Evolutionary conservation across 2,888 invertebrate genomes (phyloP).

Genomic region (Belgica antarctica): DNA sequence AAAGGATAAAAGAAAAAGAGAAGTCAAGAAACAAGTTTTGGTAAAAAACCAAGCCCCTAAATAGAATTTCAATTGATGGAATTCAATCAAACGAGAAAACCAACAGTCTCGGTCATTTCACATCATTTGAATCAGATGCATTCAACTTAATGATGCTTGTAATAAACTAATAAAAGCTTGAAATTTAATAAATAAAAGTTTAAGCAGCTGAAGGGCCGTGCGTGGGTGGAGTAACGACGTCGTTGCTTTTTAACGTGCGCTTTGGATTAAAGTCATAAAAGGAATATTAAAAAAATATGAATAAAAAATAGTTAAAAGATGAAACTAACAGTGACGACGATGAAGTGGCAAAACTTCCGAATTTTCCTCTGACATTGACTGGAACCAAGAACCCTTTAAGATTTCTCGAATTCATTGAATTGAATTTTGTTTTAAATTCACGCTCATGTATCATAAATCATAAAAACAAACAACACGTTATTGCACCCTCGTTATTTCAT

Average conservation of each 20-base stretch:
- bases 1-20: constrained; percentile 20
- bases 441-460: constrained; percentile 43
- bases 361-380: no score
- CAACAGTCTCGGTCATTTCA: constrained; percentile 33
- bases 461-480: constrained; percentile 39
- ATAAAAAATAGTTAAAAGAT: no score
- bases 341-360: no score
- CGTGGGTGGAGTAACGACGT: no score
- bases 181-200: constrained; percentile 26
- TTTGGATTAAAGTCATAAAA: no score
- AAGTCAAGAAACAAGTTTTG: constrained; percentile 31
- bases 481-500: constrained; percentile 35
- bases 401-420: not conserved
- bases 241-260: no score
- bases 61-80: constrained; percentile 38
- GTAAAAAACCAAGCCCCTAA: not conserved
- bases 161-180: constrained; percentile 18
- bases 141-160: constrained; percentile 24
- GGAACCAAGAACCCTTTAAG: not conserved
- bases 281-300: no score
- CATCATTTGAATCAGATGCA: constrained; percentile 22
- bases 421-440: constrained; percentile 2
- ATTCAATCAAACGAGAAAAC: constrained; percentile 38
- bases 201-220: no score
- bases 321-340: no score